These are phyloP conservation scores for Epinotia ramella DNA, from an alignment of 2,888 invertebrate species.

Conservation along the genomic window DNA sequence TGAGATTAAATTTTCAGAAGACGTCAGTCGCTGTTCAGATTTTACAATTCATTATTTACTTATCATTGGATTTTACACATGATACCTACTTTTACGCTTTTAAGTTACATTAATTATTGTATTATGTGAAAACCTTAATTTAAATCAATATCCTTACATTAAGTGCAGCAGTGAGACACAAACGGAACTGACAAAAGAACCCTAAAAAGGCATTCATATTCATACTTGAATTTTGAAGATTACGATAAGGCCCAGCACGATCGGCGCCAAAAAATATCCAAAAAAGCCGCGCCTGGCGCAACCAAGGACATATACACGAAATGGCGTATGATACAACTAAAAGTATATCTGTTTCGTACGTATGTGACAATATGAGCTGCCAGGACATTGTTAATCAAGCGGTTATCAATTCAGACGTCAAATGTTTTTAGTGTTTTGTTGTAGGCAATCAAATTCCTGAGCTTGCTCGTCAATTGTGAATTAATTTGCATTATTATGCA, in stretches of 20 bases:
- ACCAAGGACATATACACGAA: background rate
- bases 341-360: conserved; percentile 42
- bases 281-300: conserved; percentile 50
- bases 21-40: too few species aligned
- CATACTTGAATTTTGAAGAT: conserved; percentile 48
- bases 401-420: conserved; percentile 42
- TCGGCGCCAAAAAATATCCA: conserved; percentile 56
- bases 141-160: background rate
- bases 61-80: too few species aligned
- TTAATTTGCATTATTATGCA: conserved; percentile 16
- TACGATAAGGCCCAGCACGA: conserved; percentile 54
- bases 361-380: conserved; percentile 31
- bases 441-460: conserved; percentile 34
- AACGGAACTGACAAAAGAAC: conserved; percentile 5
- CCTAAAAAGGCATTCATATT: conserved; percentile 45
- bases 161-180: background rate
- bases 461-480: conserved; percentile 21
- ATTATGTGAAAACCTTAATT: too few species aligned
- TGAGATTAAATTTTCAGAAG: too few species aligned
- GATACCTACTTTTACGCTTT: too few species aligned
- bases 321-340: background rate
- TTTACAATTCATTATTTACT: too few species aligned
- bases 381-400: conserved; percentile 46
- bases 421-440: conserved; percentile 25
- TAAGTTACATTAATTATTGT: too few species aligned